Base-by-base conservation (phyloP, 2,888 invertebrate genomes). In the Epistrophella euchroma region DNA sequence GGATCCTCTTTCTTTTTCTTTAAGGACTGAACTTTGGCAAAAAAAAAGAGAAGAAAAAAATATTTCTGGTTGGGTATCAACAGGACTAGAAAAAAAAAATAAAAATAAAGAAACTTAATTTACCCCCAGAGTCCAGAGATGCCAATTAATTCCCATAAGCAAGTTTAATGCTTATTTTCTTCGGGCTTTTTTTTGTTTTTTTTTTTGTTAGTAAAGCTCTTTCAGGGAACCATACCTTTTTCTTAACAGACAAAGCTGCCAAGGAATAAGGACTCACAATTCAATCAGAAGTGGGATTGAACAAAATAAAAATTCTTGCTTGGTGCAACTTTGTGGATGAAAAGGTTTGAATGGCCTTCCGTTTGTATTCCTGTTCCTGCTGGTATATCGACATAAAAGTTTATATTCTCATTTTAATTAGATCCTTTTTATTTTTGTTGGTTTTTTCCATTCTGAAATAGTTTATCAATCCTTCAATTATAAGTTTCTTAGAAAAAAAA, bases 131-230 rank as follows among this genome's bases (percentile, higher is more conserved):
- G 68, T 37, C 52, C 47, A 43, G 76, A 72, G 68, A 64, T 60
- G 75, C 74, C 75, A 84, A 83, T 79, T 84, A 84, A 84, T 74
- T 70, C 62, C 68, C 70, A 71, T 66, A 74, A 84, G 70, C 47
- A 78, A 58, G 74, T 84, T 78, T 56, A 78, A 62, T 55, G 47
- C 58, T 58, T 58, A 37, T 37, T 19, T 37, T 60, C 37, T 22
- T 56, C 28, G n/a, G n/a, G n/a, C n/a, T n/a, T n/a, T n/a, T n/a
- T n/a, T n/a, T n/a, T n/a, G n/a, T n/a, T n/a, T n/a, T n/a, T 25
- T 25, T 25, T 25, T 56, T 73, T 50, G 45, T 5, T 25, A 45
- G 45, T 25, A 37, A n/a, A 19, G 32, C 32, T 35, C 50, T 17
- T 66, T 19, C 6, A 37, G 35, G 35, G 13, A 50, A 50, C 1